Base-by-base conservation (phyloP, 2,797 vertebrate species). In the Acridotheres tristis region DNA sequence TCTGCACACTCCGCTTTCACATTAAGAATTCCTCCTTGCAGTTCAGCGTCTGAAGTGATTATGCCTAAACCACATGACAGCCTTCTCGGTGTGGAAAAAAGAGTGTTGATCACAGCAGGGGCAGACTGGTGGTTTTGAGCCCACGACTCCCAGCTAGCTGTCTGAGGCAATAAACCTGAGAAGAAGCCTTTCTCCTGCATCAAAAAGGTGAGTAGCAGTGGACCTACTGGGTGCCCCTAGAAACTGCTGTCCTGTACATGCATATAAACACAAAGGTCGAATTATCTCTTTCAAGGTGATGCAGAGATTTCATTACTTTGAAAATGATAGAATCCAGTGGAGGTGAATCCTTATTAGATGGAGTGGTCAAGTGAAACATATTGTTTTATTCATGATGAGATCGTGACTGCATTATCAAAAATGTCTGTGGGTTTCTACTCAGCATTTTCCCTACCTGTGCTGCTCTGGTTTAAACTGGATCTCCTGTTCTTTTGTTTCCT, bases 251-350 rank as follows among this genome's bases (percentile, higher is more conserved):
- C 92, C 47, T 68, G 48, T 53, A 29, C 42, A 10, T 16, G 51
- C 66, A 72, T 81, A 90, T 71, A 75, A 95, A 89, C 57, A 75
- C 58, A 68, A n/a, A 51, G 75, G 94, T 87, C 83, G 94, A 93
- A 96, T 95, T 85, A 67, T 71, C 50, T 85, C 81, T 88, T 77
- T 79, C 81, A 94, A 95, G 92, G 90, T 90, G 93, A 93, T 74
- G n/a, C 74, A 82, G 81, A 85, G 57, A 94, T 93, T 93, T 95
- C 88, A 94, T 94, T 94, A 89, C 57, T 90, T 67, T 36, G 57
- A 80, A 93, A 94, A 93, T 53, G 22, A 88, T 9, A 88, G 86
- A 94, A 88, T 73, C 57, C 55, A 82, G 51, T 66, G 65, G 59
- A 95, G 66, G 43, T 26, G 77, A 95, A 47, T 87, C 57, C 81